Evolutionary conservation across 2,113 vertebrate genomes (phyloP).

Genomic region (Polyodon spathula): DNA sequence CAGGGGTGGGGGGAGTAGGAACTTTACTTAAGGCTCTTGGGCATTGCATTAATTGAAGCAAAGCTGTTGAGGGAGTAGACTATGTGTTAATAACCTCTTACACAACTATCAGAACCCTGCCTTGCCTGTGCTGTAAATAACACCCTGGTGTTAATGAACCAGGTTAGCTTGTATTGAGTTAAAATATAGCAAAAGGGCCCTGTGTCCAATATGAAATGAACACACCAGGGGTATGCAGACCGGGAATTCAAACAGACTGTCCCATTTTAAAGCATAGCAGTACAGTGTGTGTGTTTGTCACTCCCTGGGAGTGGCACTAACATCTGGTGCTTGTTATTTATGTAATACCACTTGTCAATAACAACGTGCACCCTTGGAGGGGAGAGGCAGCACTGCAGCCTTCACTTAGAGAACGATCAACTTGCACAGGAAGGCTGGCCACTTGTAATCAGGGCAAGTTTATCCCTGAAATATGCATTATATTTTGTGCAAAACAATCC

Average conservation of each 20-base stretch:
- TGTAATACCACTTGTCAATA: neutral
- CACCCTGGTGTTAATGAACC: no score
- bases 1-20: no score
- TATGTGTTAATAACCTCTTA: no score
- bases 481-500: no score
- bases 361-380: neutral
- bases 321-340: slow-evolving; percentile 1
- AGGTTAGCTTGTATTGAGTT: neutral
- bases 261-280: neutral
- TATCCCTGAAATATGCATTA: neutral
- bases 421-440: neutral
- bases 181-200: neutral
- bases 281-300: neutral
- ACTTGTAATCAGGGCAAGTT: neutral
- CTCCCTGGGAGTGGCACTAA: slow-evolving; percentile 6
- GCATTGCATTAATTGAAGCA: no score
- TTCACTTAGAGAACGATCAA: neutral
- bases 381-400: neutral
- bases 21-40: no score
- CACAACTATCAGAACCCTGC: no score
- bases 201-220: neutral
- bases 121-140: no score
- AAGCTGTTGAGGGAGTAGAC: slow-evolving; percentile 3
- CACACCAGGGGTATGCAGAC: neutral
- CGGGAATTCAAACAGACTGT: neutral